Base-by-base conservation (phyloP, 2,888 invertebrate species). In the Steinernema scapterisci region DNA sequence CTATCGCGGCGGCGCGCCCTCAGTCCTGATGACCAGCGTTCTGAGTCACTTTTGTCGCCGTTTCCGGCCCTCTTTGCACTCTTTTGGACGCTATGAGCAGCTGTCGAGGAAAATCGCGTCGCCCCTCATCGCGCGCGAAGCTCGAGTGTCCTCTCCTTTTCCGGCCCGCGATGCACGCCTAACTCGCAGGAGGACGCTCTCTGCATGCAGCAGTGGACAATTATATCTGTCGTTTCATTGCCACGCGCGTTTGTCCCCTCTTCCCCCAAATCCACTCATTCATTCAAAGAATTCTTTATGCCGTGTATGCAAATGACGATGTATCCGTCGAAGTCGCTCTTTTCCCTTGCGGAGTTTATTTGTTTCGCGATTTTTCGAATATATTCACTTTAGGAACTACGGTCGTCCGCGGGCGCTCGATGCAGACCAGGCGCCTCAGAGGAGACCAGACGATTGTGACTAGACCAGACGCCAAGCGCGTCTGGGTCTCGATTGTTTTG, bases 221-320 rank as follows among this genome's bases (percentile, higher is more conserved):
- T 63, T 38, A 27, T 63, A 31, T 31, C 31, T 63, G 63, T 27
- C 63, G 23, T 19, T 54, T 54, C 54, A 63, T 31, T 63, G 63
- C 16, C 19, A 31, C 31, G 16, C 21, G 54, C 25, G 25, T 13
- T 54, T 54, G 6, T 13, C 23, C 25, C 13, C 13, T 19, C 54
- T 2, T 19, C 54, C 5, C 5, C 54, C 54, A 54, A 54, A 54
- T 19, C 54, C 25, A 25, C 54, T 19, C 54, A 54, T 21, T 54
- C 54, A 25, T 54, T 54, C 54, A 21, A 25, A 11, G 54, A 54
- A 25, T 23, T 54, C 23, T 54, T 54, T 54, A 11, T 54, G 25
- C 13, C 25, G 23, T 19, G 48, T 19, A 48, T 48, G 48, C 48
- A 48, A 48, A 48, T 48, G 48, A 48, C 16, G 48, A 13, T n/a